Conservation (phyloP, 1,140 invertebrate genomes). For the Colletes gigas region DNA sequence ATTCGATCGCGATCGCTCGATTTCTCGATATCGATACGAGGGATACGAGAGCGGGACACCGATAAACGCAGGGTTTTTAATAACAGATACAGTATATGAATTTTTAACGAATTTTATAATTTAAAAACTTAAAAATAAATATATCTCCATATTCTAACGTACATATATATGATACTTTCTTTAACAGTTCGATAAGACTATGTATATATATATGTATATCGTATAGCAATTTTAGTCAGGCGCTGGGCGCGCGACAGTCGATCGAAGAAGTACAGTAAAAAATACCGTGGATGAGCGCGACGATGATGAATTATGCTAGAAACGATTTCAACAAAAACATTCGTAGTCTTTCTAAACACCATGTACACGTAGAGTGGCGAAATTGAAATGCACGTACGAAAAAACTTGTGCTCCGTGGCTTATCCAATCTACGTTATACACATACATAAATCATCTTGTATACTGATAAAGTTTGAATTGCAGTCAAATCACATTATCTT, state of each 20-base stretch:
- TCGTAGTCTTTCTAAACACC: slow-evolving; percentile 30
- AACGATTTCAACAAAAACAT: slow-evolving; percentile 28
- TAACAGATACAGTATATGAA: slow-evolving; percentile 55
- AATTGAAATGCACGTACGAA: slow-evolving; percentile 31
- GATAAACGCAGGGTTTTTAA: slow-evolving; percentile 49
- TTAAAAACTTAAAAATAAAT: slow-evolving; percentile 75
- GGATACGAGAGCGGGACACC: not conserved
- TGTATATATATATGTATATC: slow-evolving; percentile 24
- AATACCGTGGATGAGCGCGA: slow-evolving; percentile 42
- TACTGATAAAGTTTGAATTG: slow-evolving; percentile 57
- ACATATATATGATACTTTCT: slow-evolving; percentile 75
- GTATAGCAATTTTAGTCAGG: slow-evolving; percentile 43
- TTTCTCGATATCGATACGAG: not conserved
- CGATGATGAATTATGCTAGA: slow-evolving; percentile 11
- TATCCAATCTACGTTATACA: slow-evolving; percentile 54
- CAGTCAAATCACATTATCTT: slow-evolving; percentile 70
- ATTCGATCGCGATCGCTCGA: not conserved
- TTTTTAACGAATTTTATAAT: slow-evolving; percentile 71
- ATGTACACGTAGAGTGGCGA: slow-evolving; percentile 31
- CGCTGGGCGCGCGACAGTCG: slow-evolving; percentile 53
- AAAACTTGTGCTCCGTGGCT: slow-evolving; percentile 29
- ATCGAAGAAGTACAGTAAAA: slow-evolving; percentile 56
- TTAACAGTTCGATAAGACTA: slow-evolving; percentile 73
- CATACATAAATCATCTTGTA: slow-evolving; percentile 37
- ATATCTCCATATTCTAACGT: slow-evolving; percentile 72